Conservation (phyloP, 2,888 invertebrate genomes). For the Lottia scabra region DNA sequence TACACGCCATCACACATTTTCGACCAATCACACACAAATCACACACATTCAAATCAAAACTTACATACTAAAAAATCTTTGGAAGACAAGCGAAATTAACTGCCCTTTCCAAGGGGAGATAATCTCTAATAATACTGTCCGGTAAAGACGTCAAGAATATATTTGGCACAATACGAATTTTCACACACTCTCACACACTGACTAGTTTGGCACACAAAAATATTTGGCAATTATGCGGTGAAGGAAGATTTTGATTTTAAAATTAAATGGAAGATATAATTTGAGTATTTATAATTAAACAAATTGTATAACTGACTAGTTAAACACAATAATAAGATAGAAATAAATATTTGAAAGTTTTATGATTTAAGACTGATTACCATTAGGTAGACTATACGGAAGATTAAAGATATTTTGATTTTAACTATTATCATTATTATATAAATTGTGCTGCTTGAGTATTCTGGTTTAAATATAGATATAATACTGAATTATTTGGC, state of each 20-base stretch:
- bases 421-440: too few species aligned
- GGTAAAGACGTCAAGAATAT: constrained; percentile 25
- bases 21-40: constrained; percentile 1
- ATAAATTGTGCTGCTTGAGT: too few species aligned
- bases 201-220: constrained; percentile 2
- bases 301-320: too few species aligned
- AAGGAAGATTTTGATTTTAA: background rate
- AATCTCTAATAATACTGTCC: constrained; percentile 27
- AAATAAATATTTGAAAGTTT: too few species aligned
- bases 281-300: background rate
- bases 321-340: too few species aligned
- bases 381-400: too few species aligned
- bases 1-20: background rate
- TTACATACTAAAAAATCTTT: background rate
- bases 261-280: background rate
- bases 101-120: background rate
- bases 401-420: too few species aligned
- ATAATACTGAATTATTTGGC: too few species aligned
- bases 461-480: too few species aligned
- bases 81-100: constrained; percentile 25
- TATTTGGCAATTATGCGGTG: background rate
- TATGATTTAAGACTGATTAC: too few species aligned
- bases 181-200: background rate
- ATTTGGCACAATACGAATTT: constrained; percentile 17
- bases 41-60: constrained; percentile 4